These are phyloP conservation scores for Drosophila equinoxialis DNA, from an alignment of 1,140 invertebrate species.

Conservation along the genomic window DNA sequence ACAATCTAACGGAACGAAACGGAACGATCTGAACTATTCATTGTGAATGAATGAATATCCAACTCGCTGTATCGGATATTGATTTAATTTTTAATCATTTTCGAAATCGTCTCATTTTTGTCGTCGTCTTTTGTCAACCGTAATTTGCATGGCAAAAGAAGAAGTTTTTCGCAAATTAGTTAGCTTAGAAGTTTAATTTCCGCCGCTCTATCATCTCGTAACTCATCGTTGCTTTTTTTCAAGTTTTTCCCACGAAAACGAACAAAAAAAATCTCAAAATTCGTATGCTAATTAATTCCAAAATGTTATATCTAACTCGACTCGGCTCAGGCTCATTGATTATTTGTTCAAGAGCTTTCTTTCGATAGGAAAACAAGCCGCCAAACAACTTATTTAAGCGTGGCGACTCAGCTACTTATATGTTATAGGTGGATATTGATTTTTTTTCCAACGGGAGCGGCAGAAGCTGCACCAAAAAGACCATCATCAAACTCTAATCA, in stretches of 20 bases:
- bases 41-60: conserved; percentile 39
- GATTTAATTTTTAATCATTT: conserved; percentile 22
- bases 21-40: conserved; percentile 28
- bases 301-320: conserved; percentile 47
- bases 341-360: conserved; percentile 66
- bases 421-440: background rate
- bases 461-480: conserved; percentile 41
- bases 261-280: conserved; percentile 38
- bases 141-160: conserved; percentile 64
- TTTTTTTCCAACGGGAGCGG: conserved; percentile 7
- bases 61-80: conserved; percentile 22
- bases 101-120: background rate
- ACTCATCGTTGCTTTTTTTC: conserved; percentile 2
- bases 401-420: conserved; percentile 24
- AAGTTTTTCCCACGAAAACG: conserved; percentile 67
- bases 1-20: conserved; percentile 55
- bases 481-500: conserved; percentile 50
- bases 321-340: conserved; percentile 51
- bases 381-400: conserved; percentile 73
- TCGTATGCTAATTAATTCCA: conserved; percentile 77
- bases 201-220: conserved; percentile 33
- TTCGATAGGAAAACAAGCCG: conserved; percentile 54
- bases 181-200: conserved; percentile 40
- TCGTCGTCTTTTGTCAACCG: background rate
- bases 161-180: background rate